Conservation (phyloP, 2,113 vertebrate genomes). For the Xiphophorus maculatus region DNA sequence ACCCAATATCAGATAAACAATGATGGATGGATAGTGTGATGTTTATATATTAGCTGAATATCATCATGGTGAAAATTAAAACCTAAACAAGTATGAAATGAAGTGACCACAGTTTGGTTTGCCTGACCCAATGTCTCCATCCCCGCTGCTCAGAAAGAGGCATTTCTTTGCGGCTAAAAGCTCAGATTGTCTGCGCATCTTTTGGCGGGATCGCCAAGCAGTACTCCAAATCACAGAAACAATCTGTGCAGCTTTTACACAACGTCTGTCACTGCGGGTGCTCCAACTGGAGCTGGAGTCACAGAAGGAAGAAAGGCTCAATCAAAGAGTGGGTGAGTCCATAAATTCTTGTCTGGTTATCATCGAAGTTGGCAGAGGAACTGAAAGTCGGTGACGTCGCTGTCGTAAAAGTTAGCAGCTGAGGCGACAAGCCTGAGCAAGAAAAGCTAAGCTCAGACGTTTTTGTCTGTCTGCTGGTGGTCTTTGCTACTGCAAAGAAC, state of each 20-base stretch:
- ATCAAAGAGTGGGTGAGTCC: background rate
- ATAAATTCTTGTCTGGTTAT: slow-evolving; percentile 12
- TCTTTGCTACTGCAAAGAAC: slow-evolving; percentile 46
- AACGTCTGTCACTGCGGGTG: background rate
- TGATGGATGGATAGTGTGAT: no score
- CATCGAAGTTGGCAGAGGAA: slow-evolving; percentile 26
- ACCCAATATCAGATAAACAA: no score
- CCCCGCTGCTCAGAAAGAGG: background rate
- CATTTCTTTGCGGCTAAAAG: background rate
- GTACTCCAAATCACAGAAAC: background rate
- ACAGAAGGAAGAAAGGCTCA: background rate
- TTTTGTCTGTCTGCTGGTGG: slow-evolving; percentile 28
- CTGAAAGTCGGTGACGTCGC: slow-evolving; percentile 13
- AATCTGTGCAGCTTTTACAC: background rate
- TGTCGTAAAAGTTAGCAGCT: slow-evolving; percentile 16
- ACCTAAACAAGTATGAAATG: no score
- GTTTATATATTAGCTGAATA: no score
- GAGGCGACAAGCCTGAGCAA: slow-evolving; percentile 13
- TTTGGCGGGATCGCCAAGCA: background rate
- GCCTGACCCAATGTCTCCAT: no score
- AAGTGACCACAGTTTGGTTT: no score
- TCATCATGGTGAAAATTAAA: no score
- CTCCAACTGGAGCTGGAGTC: slow-evolving; percentile 6
- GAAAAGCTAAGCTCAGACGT: slow-evolving; percentile 14
- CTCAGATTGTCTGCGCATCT: background rate